A percentile compares a stretch with the other conserved stretches of the same genome.
Evolutionary conservation across 1,140 invertebrate genomes (phyloP).

Genomic region (Dendroctonus ponderosae): DNA sequence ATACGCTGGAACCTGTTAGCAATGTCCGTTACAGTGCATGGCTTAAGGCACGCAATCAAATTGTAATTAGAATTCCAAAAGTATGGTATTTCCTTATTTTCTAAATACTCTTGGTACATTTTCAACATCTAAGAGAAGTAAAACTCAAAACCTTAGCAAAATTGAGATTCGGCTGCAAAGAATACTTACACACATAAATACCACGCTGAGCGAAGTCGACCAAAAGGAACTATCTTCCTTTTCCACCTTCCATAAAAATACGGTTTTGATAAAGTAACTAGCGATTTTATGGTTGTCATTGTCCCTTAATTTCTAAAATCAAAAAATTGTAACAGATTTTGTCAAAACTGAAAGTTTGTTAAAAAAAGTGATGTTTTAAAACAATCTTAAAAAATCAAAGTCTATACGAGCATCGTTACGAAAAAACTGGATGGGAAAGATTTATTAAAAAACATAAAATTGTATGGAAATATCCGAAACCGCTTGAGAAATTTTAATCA

Average conservation of each 20-base stretch:
- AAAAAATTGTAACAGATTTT: background rate
- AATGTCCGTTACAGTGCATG: constrained; percentile 13
- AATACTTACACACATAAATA: constrained; percentile 48
- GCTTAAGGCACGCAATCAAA: constrained; percentile 39
- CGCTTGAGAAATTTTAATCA: no score
- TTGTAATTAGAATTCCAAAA: constrained; percentile 54
- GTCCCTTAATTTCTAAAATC: constrained; percentile 53
- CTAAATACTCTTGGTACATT: constrained; percentile 48
- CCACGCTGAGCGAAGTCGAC: constrained; percentile 46
- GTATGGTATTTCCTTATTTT: constrained; percentile 50
- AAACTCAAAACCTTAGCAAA: constrained; percentile 4
- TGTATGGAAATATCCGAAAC: no score
- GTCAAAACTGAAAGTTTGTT: no score
- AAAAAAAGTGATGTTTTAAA: no score
- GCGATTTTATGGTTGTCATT: constrained; percentile 50
- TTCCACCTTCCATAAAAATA: constrained; percentile 52
- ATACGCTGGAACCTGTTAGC: constrained; percentile 26
- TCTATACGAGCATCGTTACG: no score
- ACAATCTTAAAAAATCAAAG: no score
- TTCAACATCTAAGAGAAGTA: constrained; percentile 48
- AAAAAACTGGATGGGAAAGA: no score
- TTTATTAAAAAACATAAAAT: no score
- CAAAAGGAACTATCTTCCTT: constrained; percentile 51
- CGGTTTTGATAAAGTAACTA: constrained; percentile 57
- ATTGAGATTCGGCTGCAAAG: constrained; percentile 38